Conservation (phyloP, 2,113 vertebrate genomes). For the Mormoops blainvillei region DNA sequence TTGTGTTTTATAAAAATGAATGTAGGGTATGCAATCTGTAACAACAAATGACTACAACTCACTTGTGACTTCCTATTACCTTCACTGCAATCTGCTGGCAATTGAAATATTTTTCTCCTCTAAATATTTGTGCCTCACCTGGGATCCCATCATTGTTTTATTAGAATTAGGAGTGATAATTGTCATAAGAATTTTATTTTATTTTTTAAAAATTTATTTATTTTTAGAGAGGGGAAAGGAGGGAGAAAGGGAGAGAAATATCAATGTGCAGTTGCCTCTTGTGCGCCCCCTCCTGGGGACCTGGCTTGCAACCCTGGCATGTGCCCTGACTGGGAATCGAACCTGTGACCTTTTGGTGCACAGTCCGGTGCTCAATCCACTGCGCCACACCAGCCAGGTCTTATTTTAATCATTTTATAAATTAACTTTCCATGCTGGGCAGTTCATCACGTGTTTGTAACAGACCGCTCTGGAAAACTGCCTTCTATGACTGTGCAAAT, state of each 20-base stretch:
- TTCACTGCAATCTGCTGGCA: background rate
- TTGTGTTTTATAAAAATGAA: conserved; percentile 12
- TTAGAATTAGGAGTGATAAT: background rate
- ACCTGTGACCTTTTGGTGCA: too few species aligned
- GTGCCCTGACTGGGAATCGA: too few species aligned
- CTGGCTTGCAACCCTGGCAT: too few species aligned
- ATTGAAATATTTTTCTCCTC: background rate
- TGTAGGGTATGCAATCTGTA: conserved; percentile 2
- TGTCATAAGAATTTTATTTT: background rate
- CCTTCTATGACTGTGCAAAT: background rate
- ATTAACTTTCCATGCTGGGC: background rate
- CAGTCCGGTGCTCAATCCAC: too few species aligned
- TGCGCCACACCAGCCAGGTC: too few species aligned
- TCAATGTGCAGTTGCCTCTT: too few species aligned
- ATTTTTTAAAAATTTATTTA: too few species aligned
- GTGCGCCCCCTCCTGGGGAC: too few species aligned
- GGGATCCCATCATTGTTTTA: background rate
- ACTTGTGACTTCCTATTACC: background rate
- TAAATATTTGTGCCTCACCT: background rate
- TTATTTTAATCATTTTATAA: background rate
- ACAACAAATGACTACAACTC: background rate
- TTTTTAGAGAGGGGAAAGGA: too few species aligned
- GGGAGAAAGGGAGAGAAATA: too few species aligned
- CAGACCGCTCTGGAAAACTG: background rate
- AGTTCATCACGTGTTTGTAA: background rate